Base-by-base conservation (phyloP, 92 coral and sea anemone genomes). In the Parazoanthus atlanticus region DNA sequence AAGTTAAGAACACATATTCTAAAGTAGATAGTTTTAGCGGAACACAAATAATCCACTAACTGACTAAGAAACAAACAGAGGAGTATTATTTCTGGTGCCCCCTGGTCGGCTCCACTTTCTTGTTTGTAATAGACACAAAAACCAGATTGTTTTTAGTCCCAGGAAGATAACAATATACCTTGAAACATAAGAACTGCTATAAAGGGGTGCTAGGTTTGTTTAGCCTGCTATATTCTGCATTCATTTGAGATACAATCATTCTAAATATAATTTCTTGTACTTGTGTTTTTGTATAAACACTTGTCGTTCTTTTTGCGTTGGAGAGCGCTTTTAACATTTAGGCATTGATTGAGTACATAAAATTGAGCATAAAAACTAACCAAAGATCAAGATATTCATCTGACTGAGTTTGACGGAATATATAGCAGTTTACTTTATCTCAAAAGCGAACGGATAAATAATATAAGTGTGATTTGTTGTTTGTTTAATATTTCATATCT, bases 401-500 rank as follows among this genome's bases (percentile, higher is more conserved):
- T 3, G 32, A 40, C 58, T 7, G 30, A 76, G 8, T 6, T 36
- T 76, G 80, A 25, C 13, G 80, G n/a, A 40, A 76, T 81, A 81
- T 56, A 78, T 49, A 52, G 31, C 36, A 56, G 32, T 58, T 54
- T 81, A 32, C 41, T 52, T 54, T 80, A 31, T 81, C 72, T 81
- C 52, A 33, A 81, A 81, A 56, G 19, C 70, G 73, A 32, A 81
- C 30, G 52, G 43, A 54, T 56, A 81, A 61, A 32, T 81, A 81
- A 56, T 61, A 23, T 23, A 61, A 58, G 43, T 58, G 58, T 38
- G 61, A 67, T 70, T 83, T 46, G 76, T 21, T 41, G 77, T 83
- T 83, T 83, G 86, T 69, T 56, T 81, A 81, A 61, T 78, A 61
- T 81, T 81, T 81, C 73, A 81, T 81, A 30, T 78, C 33, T 29